Percentiles rank a stretch among this genome's conserved stretches.
These are phyloP conservation scores for Zhuqinia jingwanae DNA, from an alignment of 2,888 invertebrate species.

Conservation along the genomic window DNA sequence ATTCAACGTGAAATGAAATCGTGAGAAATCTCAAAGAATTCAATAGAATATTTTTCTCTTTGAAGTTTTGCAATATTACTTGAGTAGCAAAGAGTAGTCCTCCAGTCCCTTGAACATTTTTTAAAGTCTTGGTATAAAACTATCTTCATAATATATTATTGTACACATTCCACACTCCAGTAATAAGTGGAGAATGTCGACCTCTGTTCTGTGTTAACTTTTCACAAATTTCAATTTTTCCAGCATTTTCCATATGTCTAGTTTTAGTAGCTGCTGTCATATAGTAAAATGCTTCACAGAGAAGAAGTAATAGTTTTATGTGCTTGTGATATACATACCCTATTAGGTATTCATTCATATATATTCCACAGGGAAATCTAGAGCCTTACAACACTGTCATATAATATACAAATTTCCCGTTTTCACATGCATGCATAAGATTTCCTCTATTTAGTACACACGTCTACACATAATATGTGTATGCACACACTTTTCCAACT, in stretches of 20 bases:
- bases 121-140: neutral
- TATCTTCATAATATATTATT: neutral
- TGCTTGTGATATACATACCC: no score
- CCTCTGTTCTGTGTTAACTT: constrained; percentile 27
- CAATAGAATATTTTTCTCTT: constrained; percentile 50
- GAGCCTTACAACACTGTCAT: constrained; percentile 2
- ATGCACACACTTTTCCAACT: neutral
- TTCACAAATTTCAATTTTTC: constrained; percentile 5
- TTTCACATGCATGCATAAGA: neutral
- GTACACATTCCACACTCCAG: constrained; percentile 11
- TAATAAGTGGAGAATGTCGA: neutral
- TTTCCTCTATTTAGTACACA: neutral
- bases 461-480: no score
- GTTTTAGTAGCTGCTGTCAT: neutral
- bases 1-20: constrained; percentile 53
- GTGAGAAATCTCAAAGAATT: constrained; percentile 54
- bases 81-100: no score
- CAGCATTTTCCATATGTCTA: neutral
- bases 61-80: constrained; percentile 51
- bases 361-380: constrained; percentile 50
- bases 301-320: neutral
- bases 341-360: constrained; percentile 30
- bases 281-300: no score
- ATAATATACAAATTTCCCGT: constrained; percentile 9
- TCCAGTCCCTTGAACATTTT: constrained; percentile 16